Evolutionary conservation across 2,797 vertebrate genomes (phyloP).

Genomic region (Vireo griseus): DNA sequence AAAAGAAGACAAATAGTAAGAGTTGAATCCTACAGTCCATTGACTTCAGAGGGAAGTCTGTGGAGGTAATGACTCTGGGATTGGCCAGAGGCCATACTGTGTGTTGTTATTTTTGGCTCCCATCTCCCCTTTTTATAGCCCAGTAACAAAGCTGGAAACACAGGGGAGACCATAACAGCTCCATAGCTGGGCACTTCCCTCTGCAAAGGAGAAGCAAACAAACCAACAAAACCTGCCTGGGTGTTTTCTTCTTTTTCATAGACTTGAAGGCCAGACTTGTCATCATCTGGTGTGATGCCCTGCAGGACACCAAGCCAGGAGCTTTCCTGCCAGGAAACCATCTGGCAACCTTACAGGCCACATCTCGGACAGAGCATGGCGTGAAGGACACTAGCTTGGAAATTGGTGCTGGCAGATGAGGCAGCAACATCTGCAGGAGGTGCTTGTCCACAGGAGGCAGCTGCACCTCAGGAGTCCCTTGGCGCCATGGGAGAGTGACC

Average conservation of each 20-base stretch:
- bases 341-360: background rate
- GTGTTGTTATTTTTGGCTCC: slow-evolving; percentile 45
- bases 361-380: background rate
- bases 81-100: background rate
- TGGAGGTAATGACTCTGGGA: background rate
- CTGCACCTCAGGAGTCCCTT: background rate
- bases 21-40: background rate
- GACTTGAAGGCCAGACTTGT: background rate
- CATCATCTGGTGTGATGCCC: background rate
- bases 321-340: background rate
- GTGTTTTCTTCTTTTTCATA: slow-evolving; percentile 1
- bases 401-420: background rate
- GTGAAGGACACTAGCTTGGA: background rate
- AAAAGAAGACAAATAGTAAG: slow-evolving; percentile 63
- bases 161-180: background rate
- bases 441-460: background rate
- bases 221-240: background rate
- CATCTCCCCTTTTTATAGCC: background rate
- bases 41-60: background rate
- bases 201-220: background rate
- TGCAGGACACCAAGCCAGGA: background rate
- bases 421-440: background rate
- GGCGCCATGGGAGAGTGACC: accelerated
- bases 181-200: background rate
- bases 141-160: slow-evolving; percentile 24